Base-by-base conservation (phyloP, 2,113 vertebrate species). In the Marmota monax region DNA sequence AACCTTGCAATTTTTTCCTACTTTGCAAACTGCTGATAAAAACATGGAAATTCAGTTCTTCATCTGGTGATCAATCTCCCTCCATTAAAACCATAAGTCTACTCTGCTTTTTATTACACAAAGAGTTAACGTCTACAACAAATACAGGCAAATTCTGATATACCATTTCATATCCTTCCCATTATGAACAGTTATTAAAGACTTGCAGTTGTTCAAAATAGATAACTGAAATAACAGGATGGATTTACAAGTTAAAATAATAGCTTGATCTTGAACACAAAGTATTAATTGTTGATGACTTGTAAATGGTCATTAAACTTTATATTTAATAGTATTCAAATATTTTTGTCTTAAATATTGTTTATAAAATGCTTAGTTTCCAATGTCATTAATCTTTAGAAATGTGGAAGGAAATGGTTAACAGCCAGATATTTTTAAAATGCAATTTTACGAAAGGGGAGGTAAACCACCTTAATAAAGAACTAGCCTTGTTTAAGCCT, bases 251-350 rank as follows among this genome's bases (percentile, higher is more conserved):
- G 34, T 92, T 84, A 48, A 70, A 69, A 80, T 42, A 32, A 63
- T 84, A 87, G 27, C 53, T 89, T 87, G 20, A 92, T 80, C 23
- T 39, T 73, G 22, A 63, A 27, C 20, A 39, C 22, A 89, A 86
- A 95, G 2, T 48, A 84, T 48, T 79, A 72, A 53, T 16, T 65
- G 4, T 17, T 63, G 16, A 45, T 56, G 12, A 77, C 77, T 51
- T 78, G 34, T 48, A 82, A 84, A 84, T 87, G 48, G 23, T 96
- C 22, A 37, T 78, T 83, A 63, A 77, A 73, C 45, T 51, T 92
- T 78, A 14, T 74, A 11, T 73, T 3, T 72, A 90, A 84, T 70
- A 58, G 3, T 83, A 79, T 48, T 61, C 27, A 79, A 32, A 69
- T n/a, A 84, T 5, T 72, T 79, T 94, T 67, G 9, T 45, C 56